Percentiles rank a stretch among this genome's conserved stretches.
phyloP scores from a whole-genome alignment of 2,113 vertebrate genomes.

The Ondatra zibethicus region DNA sequence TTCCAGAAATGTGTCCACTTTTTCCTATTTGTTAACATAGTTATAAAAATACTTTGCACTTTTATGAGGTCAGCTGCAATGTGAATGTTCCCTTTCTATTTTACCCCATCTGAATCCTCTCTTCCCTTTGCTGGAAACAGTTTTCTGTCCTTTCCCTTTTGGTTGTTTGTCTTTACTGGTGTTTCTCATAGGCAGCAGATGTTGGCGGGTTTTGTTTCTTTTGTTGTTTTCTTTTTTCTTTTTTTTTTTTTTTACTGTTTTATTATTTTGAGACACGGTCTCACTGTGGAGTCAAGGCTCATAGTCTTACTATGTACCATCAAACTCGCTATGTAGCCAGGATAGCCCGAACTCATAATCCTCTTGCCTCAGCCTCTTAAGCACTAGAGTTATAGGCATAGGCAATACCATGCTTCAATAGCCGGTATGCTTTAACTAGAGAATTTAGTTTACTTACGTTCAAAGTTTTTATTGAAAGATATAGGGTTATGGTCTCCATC shows the following conservation, averaged over 20 bases:
- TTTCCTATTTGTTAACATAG: not conserved
- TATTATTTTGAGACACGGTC: not conserved
- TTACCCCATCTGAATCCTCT: not conserved
- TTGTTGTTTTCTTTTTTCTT: not conserved
- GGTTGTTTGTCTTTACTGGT: not conserved
- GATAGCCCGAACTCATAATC: not conserved
- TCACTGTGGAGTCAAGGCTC: no score
- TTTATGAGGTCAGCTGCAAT: not conserved
- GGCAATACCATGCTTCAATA: no score
- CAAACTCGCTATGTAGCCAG: not conserved
- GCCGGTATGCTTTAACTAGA: not conserved
- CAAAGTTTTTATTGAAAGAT: not conserved
- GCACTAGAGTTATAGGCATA: not conserved
- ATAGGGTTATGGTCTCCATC: accelerated
- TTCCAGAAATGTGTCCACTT: not conserved
- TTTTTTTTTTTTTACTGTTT: not conserved
- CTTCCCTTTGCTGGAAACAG: not conserved
- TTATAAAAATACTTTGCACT: not conserved
- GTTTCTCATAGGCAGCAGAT: not conserved
- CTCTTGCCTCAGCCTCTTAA: not conserved
- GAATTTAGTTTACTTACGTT: not conserved
- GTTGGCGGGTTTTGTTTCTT: not conserved
- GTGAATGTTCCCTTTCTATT: not conserved
- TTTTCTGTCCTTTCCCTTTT: not conserved
- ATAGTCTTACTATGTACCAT: not conserved